Evolutionary conservation across 2,888 invertebrate species (phyloP), one percentile per base, ranked within the genome.

Genomic region (Sminthurides aquaticus): DNA sequence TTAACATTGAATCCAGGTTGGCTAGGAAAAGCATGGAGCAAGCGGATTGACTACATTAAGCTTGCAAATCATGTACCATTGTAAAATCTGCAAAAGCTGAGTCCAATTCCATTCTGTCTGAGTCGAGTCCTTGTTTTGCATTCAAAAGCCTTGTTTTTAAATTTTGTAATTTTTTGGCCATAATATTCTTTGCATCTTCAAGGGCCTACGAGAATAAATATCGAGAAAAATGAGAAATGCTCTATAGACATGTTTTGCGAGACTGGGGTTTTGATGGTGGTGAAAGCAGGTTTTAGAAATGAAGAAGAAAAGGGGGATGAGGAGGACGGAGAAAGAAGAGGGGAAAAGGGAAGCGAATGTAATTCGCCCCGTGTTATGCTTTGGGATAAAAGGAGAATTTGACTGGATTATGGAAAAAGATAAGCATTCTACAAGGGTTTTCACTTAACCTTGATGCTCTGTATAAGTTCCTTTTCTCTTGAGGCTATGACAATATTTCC

Each of bases 401-500:
- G 43, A 34, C 43, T 34, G 43, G 43, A 34, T 34, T 52, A 22
- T 52, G 20, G 18, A 15, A 20, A 52, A 52, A 20, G 20, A 52
- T 8, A 52, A 52, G 43, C 15, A 15, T 34, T 34, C 43, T 34
- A 52, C 52, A 52, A 52, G 52, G 52, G 20, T 52, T 52, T 52
- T 52, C 15, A 34, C 24, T 20, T 11, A 54, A 64, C 64, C 54
- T 59, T 64, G 49, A 64, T 64, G 49, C 52, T 57, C 20, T 59
- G 52, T 18, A 49, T 59, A 22, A 64, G 20, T 57, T 64, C 58
- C 24, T 59, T 64, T 54, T 64, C 64, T 52, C 27, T 20, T 22
- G 64, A 29, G 15, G 34, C 22, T 8, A 64, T 49, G 29, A 59
- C 20, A 29, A 64, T 25, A 59, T 64, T 64, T 20, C 64, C 64